phyloP scores from a whole-genome alignment of 2,888 invertebrate genomes.

The Caenorhabditis doughertyi region DNA sequence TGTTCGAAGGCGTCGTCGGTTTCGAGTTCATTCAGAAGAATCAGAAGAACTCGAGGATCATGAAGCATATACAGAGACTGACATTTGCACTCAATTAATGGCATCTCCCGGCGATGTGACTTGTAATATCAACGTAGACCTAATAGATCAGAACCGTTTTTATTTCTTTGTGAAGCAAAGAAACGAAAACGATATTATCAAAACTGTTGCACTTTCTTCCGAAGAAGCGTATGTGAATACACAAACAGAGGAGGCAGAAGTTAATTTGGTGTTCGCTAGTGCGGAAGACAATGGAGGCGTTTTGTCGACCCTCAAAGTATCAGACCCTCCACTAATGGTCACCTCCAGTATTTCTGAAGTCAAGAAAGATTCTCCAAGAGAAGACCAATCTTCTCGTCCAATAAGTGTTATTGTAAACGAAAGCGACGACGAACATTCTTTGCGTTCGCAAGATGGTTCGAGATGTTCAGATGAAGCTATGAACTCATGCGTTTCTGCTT shows the following conservation, averaged over 20 bases:
- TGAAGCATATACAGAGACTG: constrained; percentile 50
- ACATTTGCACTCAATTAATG: constrained; percentile 50
- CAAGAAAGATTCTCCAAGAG: constrained; percentile 5
- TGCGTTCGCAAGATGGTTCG: constrained; percentile 55
- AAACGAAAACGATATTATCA: constrained; percentile 18
- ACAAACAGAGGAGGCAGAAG: constrained; percentile 44
- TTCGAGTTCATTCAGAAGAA: constrained; percentile 52
- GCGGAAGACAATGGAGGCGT: constrained; percentile 58
- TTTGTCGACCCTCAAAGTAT: constrained; percentile 33
- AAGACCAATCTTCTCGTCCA: background rate
- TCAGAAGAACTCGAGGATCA: constrained; percentile 52
- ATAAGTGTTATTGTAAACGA: constrained; percentile 16
- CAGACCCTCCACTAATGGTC: constrained; percentile 35
- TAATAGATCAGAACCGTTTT: constrained; percentile 49
- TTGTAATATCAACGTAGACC: constrained; percentile 50
- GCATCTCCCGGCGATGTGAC: constrained; percentile 32
- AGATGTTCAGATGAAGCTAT: constrained; percentile 47
- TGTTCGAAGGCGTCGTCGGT: constrained; percentile 28
- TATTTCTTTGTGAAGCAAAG: constrained; percentile 61
- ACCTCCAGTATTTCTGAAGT: constrained; percentile 9
- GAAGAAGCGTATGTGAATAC: constrained; percentile 32
- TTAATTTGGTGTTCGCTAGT: constrained; percentile 64
- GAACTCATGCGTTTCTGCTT: constrained; percentile 51
- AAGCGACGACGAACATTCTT: constrained; percentile 44
- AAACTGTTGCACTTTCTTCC: constrained; percentile 6